These are phyloP conservation scores for Gallirallus australis DNA, from an alignment of 2,797 vertebrate genomes.

Conservation along the genomic window DNA sequence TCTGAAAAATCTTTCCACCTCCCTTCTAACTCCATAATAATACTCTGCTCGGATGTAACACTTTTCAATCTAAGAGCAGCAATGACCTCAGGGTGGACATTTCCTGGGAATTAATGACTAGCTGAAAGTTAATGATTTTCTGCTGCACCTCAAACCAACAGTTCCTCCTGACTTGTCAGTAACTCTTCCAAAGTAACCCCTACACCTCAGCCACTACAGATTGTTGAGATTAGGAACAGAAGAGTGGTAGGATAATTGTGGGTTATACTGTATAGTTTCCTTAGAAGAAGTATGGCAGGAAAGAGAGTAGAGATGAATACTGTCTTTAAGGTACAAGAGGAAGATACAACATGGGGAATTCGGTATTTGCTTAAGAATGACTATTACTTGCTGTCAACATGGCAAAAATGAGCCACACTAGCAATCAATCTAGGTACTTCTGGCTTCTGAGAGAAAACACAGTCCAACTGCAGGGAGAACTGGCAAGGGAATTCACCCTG, in stretches of 20 bases:
- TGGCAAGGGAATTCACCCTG: background rate
- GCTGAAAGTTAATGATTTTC: conserved; percentile 22
- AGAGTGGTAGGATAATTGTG: background rate
- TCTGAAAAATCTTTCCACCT: background rate
- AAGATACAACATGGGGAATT: background rate
- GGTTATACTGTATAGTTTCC: background rate
- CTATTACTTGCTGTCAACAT: background rate
- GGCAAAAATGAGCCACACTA: background rate
- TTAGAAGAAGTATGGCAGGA: background rate
- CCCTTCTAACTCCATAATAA: background rate
- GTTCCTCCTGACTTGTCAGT: background rate
- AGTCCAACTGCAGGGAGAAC: background rate
- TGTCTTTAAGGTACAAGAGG: background rate
- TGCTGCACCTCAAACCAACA: conserved; percentile 29
- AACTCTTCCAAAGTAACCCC: background rate
- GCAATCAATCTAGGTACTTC: background rate
- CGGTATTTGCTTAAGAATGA: background rate
- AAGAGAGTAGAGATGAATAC: background rate
- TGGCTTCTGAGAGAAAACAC: background rate
- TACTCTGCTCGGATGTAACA: background rate
- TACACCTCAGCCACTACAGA: background rate
- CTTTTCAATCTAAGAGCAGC: background rate
- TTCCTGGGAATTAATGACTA: conserved; percentile 35
- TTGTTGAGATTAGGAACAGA: conserved; percentile 2
- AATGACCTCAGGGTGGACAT: background rate